Percentiles rank a stretch among this genome's conserved stretches.
These are phyloP conservation scores for Aplidium turbinatum DNA, from an alignment of 23 tunicate genomes.

Conservation along the genomic window DNA sequence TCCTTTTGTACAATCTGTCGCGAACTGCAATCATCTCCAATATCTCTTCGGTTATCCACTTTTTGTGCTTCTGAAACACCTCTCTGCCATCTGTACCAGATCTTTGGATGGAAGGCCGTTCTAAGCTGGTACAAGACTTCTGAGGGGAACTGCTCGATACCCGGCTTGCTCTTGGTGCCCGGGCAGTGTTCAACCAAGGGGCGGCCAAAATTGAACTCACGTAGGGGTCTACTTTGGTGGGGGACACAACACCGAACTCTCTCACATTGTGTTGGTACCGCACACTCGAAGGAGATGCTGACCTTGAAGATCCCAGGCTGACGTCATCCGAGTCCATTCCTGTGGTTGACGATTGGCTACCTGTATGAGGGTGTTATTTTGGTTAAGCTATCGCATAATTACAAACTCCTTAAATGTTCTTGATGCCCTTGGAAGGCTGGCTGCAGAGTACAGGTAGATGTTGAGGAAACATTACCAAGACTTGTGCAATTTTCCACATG, in stretches of 20 bases:
- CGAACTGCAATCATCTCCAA: slow-evolving; percentile 91
- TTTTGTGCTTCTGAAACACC: slow-evolving; percentile 72
- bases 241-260: slow-evolving; percentile 4
- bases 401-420: too few species aligned
- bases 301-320: background rate
- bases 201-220: background rate
- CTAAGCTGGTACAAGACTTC: background rate
- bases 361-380: slow-evolving; percentile 2
- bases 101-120: background rate
- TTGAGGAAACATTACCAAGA: too few species aligned
- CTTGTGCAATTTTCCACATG: too few species aligned
- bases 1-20: slow-evolving; percentile 84
- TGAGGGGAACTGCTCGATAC: background rate
- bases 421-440: too few species aligned
- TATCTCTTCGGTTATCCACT: slow-evolving; percentile 96
- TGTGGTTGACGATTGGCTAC: slow-evolving; percentile 44
- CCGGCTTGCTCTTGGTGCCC: background rate
- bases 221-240: slow-evolving; percentile 10
- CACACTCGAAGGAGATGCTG: background rate
- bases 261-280: background rate
- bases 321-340: slow-evolving; percentile 28
- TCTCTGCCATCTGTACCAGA: background rate
- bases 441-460: too few species aligned
- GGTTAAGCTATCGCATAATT: too few species aligned
- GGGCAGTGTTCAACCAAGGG: slow-evolving; percentile 13